Evolutionary conservation across 2,797 vertebrate genomes (phyloP), one percentile per base, ranked within the genome.

Genomic region (Syngnathus acus): DNA sequence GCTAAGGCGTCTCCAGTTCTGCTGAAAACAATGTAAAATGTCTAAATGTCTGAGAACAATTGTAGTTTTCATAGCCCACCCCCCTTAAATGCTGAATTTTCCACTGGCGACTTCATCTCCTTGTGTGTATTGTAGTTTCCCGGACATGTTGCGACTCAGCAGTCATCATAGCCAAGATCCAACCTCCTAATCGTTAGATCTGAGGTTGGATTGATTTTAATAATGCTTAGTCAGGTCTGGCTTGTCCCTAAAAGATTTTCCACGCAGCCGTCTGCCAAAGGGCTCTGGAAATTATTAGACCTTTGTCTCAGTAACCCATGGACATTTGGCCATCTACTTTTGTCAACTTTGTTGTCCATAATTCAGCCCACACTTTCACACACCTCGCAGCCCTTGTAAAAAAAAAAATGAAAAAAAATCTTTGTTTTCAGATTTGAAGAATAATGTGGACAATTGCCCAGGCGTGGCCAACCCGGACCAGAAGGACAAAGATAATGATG

Each of bases 381-480:
- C 55, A 47, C 55, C 48, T 66, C 51, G 68, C 39, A 48, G 4
- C 9, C 17, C 19, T 17, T 1, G 19, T 16, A 4, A 62, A 21
- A 23, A 1, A 17, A n/a, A n/a, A n/a, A n/a, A n/a, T n/a, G n/a
- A 14, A 70, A 1, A 8, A 10, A 11, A 32, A 64, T 9, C 11
- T 9, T 19, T 54, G 72, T 66, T 38, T 6, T 2, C 75, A 99
- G 97, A 94, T 63, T 84, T 98, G 81, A 95, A 92, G 74, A 99
- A 99, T 72, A 87, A 94, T 77, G 82, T 96, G 68, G 97, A 99
- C 81, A 99, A 99, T 84, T 99, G 97, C 83, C 95, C 88, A 63
- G 90, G 74, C 70, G 89, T 95, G 51, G 87, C 94, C 43, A 99
- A 99, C 66, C 68, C 62, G 61, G 91, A 95, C 79, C 97, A 99